These are phyloP conservation scores for Aphodius granarius DNA, from an alignment of 2,888 invertebrate species.

Conservation along the genomic window DNA sequence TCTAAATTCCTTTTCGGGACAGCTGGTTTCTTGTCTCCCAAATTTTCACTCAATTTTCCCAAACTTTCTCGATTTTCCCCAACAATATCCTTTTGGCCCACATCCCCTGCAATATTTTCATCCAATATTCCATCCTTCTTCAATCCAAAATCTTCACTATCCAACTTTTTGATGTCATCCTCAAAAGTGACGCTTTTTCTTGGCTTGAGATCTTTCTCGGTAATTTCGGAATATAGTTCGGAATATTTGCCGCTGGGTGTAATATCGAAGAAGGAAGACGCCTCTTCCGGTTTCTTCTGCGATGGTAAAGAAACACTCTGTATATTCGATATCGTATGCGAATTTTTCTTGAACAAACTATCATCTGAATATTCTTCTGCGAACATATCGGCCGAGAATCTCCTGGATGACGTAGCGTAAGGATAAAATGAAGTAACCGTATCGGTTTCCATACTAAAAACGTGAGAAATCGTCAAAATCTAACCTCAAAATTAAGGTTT, in stretches of 20 bases:
- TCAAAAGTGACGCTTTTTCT: conserved; percentile 21
- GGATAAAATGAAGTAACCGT: conserved; percentile 42
- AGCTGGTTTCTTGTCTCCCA: not conserved
- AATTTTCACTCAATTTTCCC: not conserved
- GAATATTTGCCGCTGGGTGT: conserved; percentile 38
- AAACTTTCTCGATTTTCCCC: not conserved
- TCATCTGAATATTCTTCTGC: conserved; percentile 43
- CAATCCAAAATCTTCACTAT: not conserved
- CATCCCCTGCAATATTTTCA: not conserved
- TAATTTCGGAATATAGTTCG: conserved; percentile 24
- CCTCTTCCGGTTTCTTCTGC: conserved; percentile 11
- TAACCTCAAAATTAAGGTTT: not conserved
- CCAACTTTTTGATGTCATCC: not conserved
- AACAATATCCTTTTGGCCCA: not conserved
- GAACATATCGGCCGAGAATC: conserved; percentile 42
- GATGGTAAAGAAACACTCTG: conserved; percentile 30
- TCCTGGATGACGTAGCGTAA: conserved; percentile 39
- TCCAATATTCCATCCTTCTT: not conserved
- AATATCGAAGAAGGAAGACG: conserved; percentile 30
- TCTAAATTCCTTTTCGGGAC: not conserved
- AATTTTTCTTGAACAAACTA: conserved; percentile 41
- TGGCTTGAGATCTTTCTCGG: not conserved
- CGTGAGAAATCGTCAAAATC: not conserved
- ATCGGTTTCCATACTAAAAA: conserved; percentile 29
- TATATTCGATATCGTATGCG: conserved; percentile 26